Base-by-base conservation (phyloP, 1,140 invertebrate genomes). In the Cydia fagiglandana region DNA sequence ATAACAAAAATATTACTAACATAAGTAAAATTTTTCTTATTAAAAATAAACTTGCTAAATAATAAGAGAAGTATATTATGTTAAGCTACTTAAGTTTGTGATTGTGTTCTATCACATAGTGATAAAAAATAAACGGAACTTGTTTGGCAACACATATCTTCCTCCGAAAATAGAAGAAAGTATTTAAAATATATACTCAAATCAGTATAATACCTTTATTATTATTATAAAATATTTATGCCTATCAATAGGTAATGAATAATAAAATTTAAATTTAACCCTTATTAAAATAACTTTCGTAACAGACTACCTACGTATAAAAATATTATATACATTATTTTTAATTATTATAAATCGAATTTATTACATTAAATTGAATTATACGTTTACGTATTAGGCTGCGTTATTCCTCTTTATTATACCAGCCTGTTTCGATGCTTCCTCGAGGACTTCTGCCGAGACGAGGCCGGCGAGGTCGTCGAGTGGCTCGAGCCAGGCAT, bases 171-270 rank as follows among this genome's bases (percentile, higher is more conserved):
- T 85, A 83, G 78, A 68, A 15, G 30, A 84, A 76, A 81, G 79
- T 75, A 78, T 74, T 64, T 77, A 77, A 76, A 80, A 68, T 79
- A 76, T 77, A 73, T 76, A 79, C 64, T 77, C n/a, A 73, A 47
- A 73, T 73, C 70, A 45, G 45, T 73, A 73, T 73, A 76, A 64
- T 61, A 73, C 53, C 17, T 73, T 20, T 50, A 68, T 70, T 70
- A 34, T 34, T 34, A 38, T 64, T 79, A 76, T 50, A 73, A 78
- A 53, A 30, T 84, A 82, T 87, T 90, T 87, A 89, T 89, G 86
- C 83, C 87, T 89, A 90, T 83, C 78, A 86, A 88, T 88, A 90
- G 88, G 84, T 86, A 88, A 75, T 86, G 50, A 77, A 81, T 74
- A 56, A 77, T 75, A 78, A 75, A 79, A 80, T 78, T 80, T 56